Evolutionary conservation across 2,113 vertebrate species (phyloP).

Genomic region (Muntiacus muntjak): DNA sequence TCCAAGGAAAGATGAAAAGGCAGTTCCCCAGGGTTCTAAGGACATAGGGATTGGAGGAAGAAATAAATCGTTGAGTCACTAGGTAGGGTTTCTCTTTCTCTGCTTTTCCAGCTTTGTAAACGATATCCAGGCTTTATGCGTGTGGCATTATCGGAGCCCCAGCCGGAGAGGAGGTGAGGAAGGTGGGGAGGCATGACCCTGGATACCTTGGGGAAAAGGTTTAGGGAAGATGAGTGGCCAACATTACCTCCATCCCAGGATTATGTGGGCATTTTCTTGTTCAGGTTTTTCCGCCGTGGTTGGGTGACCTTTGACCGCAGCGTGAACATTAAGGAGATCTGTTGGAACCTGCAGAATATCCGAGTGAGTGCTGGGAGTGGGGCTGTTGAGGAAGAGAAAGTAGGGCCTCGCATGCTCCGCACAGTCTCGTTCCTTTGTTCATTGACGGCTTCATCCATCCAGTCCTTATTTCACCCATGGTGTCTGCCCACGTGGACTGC

Average conservation of each 20-base stretch:
- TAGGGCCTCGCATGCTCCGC: not conserved
- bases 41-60: not conserved
- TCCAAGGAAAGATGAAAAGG: not conserved
- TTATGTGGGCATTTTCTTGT: not conserved
- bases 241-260: not conserved
- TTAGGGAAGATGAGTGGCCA: not conserved
- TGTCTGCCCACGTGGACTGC: not conserved
- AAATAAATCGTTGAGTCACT: not conserved
- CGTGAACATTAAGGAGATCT: slow-evolving; percentile 94
- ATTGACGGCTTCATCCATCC: not conserved
- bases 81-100: not conserved
- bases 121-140: slow-evolving; percentile 92
- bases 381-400: not conserved
- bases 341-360: slow-evolving; percentile 95
- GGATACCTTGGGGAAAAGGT: not conserved
- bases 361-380: slow-evolving; percentile 79
- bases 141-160: slow-evolving; percentile 91
- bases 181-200: not conserved
- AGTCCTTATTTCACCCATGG: not conserved
- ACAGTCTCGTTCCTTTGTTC: not conserved
- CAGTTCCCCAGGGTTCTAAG: not conserved
- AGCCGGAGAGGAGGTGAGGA: slow-evolving; percentile 89
- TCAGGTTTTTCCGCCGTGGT: slow-evolving; percentile 91
- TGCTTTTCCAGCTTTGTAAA: slow-evolving; percentile 85
- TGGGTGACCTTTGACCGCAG: slow-evolving; percentile 94